These are phyloP conservation scores for Calameuta filiformis DNA, from an alignment of 2,888 invertebrate genomes.

Conservation along the genomic window DNA sequence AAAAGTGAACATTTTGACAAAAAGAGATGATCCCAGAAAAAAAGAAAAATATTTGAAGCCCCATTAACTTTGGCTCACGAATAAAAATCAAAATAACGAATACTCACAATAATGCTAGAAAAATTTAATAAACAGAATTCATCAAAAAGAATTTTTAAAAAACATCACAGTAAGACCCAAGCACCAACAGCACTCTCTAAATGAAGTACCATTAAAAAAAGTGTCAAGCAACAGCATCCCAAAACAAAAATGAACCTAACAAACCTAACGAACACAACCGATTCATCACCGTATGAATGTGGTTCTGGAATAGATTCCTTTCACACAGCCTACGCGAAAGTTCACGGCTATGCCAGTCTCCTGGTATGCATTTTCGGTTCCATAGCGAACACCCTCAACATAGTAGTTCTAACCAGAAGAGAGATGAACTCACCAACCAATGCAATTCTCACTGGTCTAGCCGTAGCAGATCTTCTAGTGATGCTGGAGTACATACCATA, in stretches of 20 bases:
- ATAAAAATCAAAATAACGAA: not conserved
- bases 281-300: constrained; percentile 63
- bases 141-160: not conserved
- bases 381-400: constrained; percentile 91
- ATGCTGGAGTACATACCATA: constrained; percentile 96
- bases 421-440: constrained; percentile 95
- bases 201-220: not conserved
- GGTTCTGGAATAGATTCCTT: constrained; percentile 72
- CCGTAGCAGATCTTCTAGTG: constrained; percentile 92
- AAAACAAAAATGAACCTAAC: not conserved
- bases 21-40: not conserved
- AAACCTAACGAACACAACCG: not conserved
- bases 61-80: not conserved
- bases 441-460: constrained; percentile 88
- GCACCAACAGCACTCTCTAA: not conserved
- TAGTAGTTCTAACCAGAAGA: constrained; percentile 87
- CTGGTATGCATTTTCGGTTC: constrained; percentile 91
- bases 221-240: not conserved
- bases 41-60: not conserved
- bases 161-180: not conserved
- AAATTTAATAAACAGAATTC: not conserved
- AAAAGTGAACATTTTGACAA: not conserved
- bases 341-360: constrained; percentile 88
- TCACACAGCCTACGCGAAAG: constrained; percentile 74
- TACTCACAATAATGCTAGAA: not conserved